Percentiles rank a stretch among this genome's conserved stretches.
Evolutionary conservation across 2,797 vertebrate species (phyloP).

Genomic region (Onychomys leucogaster): DNA sequence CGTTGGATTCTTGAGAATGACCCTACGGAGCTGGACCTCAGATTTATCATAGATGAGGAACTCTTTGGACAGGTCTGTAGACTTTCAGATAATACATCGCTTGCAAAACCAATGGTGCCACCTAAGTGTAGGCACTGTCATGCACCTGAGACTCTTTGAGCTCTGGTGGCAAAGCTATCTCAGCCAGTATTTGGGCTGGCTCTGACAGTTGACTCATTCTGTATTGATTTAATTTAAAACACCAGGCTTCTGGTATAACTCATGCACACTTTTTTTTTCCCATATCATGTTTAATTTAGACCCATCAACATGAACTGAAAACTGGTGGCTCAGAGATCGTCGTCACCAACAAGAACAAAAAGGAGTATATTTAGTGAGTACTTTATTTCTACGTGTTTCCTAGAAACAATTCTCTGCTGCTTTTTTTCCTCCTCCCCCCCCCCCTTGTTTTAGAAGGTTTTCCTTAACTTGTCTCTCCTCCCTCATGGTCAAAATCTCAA

Average conservation of each 20-base stretch:
- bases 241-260: conserved; percentile 44
- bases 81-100: neutral
- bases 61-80: conserved; percentile 96
- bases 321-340: conserved; percentile 94
- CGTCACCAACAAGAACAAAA: conserved; percentile 96
- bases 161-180: neutral
- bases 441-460: neutral
- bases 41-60: conserved; percentile 97
- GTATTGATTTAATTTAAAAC: conserved; percentile 70
- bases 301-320: conserved; percentile 96
- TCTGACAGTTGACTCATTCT: conserved; percentile 47
- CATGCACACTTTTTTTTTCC: conserved; percentile 4
- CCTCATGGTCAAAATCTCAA: neutral
- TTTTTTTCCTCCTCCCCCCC: too few relatives aligned
- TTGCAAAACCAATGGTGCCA: conserved; percentile 14
- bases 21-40: conserved; percentile 95
- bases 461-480: neutral
- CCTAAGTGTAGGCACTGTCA: neutral
- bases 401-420: neutral
- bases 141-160: neutral
- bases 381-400: neutral
- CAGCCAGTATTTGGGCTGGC: conserved; percentile 25
- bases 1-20: conserved; percentile 99
- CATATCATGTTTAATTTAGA: conserved; percentile 88
- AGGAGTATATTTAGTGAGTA: conserved; percentile 98